These are phyloP conservation scores for Anarhynchus alexandrinus DNA, from an alignment of 2,113 vertebrate species.

Conservation along the genomic window DNA sequence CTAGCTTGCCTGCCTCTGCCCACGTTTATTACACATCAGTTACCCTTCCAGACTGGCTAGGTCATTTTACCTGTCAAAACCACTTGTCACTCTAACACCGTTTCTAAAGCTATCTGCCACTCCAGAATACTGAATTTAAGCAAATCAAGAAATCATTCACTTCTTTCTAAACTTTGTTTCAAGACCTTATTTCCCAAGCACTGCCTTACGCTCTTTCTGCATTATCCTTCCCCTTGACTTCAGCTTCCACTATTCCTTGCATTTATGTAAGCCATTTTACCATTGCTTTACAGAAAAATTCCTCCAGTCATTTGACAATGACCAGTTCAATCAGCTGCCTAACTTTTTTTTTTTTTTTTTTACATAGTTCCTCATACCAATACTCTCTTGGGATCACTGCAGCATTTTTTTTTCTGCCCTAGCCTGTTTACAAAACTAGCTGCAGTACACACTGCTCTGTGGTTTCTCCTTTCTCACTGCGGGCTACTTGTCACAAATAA, in stretches of 20 bases:
- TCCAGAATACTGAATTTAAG: background rate
- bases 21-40: rapidly evolving
- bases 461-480: background rate
- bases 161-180: background rate
- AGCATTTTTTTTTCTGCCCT: background rate
- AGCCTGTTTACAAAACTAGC: background rate
- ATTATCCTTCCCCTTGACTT: background rate
- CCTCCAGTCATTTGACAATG: background rate
- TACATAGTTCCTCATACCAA: background rate
- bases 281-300: background rate
- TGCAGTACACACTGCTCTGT: background rate
- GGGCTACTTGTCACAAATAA: background rate
- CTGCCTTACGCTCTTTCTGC: background rate
- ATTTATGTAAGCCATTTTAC: background rate
- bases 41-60: background rate
- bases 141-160: background rate
- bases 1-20: background rate
- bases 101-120: background rate
- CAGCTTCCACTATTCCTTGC: background rate
- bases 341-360: background rate
- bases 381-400: background rate
- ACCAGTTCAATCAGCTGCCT: background rate
- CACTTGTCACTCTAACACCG: background rate
- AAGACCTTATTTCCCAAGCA: background rate
- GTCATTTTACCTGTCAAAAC: background rate